Evolutionary conservation across 2,888 invertebrate genomes (phyloP).

Genomic region (Venustoraphidia nigricollis): DNA sequence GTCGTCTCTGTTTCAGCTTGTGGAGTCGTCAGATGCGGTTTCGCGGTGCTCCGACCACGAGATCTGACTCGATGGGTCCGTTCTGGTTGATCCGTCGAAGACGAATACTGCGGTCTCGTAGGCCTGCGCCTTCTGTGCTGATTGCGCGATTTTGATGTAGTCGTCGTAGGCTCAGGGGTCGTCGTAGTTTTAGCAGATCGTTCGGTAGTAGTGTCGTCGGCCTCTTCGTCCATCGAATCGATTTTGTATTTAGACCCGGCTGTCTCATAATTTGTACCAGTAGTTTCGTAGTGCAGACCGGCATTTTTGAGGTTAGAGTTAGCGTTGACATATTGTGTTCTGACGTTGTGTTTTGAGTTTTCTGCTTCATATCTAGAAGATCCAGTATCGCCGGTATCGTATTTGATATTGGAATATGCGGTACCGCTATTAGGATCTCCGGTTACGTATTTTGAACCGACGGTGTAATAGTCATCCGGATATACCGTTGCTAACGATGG

Average conservation of each 20-base stretch:
- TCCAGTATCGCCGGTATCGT: too few relatives aligned
- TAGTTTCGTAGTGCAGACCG: too few relatives aligned
- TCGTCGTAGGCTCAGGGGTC: slow-evolving; percentile 11
- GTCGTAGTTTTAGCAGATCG: slow-evolving; percentile 14
- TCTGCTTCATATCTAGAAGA: too few relatives aligned
- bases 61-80: too few relatives aligned
- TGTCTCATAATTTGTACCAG: too few relatives aligned
- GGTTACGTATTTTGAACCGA: too few relatives aligned
- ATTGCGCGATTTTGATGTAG: slow-evolving; percentile 1
- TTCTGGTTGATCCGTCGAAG: not conserved
- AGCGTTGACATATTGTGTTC: too few relatives aligned
- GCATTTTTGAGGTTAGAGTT: too few relatives aligned
- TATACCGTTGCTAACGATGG: not conserved
- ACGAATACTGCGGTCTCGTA: not conserved
- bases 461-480: not conserved
- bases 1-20: slow-evolving; percentile 31
- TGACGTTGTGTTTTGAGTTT: too few relatives aligned
- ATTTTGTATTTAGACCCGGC: slow-evolving; percentile 3
- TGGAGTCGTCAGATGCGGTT: slow-evolving; percentile 28
- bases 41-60: slow-evolving; percentile 5
- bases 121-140: slow-evolving; percentile 1
- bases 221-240: slow-evolving; percentile 6
- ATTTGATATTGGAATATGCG: too few relatives aligned
- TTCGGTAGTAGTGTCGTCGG: slow-evolving; percentile 12
- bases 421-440: too few relatives aligned